phyloP scores from a whole-genome alignment of 1,140 invertebrate genomes.

The Globodera ellingtonae region DNA sequence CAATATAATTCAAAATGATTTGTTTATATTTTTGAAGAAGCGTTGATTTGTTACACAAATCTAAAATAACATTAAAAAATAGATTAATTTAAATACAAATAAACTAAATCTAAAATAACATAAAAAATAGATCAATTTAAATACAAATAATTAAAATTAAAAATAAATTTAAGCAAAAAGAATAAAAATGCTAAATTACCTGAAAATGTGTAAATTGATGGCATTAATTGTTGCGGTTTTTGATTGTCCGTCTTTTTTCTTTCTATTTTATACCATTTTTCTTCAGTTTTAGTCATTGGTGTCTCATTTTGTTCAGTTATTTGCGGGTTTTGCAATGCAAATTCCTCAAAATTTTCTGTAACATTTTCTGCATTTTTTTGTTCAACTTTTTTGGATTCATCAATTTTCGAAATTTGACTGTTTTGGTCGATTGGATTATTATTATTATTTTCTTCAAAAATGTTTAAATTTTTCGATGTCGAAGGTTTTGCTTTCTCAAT shows the following conservation, averaged over 20 bases:
- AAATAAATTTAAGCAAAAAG: too few relatives aligned
- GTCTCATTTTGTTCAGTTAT: not conserved
- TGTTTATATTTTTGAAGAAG: not conserved
- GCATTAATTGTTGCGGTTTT: not conserved
- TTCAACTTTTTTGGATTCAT: not conserved
- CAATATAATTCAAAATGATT: not conserved
- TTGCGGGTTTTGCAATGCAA: not conserved
- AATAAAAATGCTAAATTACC: too few relatives aligned
- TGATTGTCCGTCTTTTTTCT: not conserved
- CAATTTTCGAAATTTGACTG: not conserved
- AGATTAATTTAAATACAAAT: too few relatives aligned
- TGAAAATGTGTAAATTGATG: not conserved
- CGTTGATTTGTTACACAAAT: not conserved
- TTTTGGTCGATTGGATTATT: too few relatives aligned
- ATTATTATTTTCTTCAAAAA: not conserved
- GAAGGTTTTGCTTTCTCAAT: not conserved
- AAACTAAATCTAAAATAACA: not conserved
- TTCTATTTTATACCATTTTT: not conserved
- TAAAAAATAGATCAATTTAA: too few relatives aligned
- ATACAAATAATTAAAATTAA: too few relatives aligned
- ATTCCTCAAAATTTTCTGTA: not conserved
- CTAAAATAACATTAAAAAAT: not conserved
- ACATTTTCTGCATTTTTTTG: not conserved
- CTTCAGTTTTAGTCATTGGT: not conserved
- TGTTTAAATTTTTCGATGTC: not conserved